These are phyloP conservation scores for Pangasius krempfi DNA, from an alignment of 2,797 vertebrate genomes.

Conservation along the genomic window DNA sequence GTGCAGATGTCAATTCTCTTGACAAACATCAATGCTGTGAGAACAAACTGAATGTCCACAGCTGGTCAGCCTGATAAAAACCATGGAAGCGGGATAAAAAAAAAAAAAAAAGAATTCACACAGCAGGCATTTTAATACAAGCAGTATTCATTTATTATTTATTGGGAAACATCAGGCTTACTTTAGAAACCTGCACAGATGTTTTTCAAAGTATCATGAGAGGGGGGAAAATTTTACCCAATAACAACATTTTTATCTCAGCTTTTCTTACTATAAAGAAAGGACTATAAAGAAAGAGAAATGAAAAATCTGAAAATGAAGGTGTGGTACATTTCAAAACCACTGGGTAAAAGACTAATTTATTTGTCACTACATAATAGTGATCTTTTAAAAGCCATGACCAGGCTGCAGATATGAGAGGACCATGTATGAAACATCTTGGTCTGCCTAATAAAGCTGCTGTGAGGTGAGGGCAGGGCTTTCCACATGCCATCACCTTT, in stretches of 20 bases:
- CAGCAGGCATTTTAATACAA: neutral
- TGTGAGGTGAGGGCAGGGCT: conserved; percentile 1
- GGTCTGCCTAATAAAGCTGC: neutral
- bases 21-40: conserved; percentile 49
- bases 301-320: neutral
- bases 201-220: neutral
- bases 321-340: neutral
- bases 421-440: neutral
- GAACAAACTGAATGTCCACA: conserved; percentile 46
- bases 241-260: neutral
- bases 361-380: neutral
- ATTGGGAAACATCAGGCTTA: neutral
- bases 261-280: neutral
- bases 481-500: conserved; percentile 25
- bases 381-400: neutral
- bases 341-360: neutral
- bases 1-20: conserved; percentile 60
- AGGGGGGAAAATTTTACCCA: neutral
- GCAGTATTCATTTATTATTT: conserved; percentile 29
- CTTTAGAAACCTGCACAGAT: neutral
- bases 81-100: neutral
- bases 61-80: conserved; percentile 18
- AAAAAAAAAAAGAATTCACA: neutral
- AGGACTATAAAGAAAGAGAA: neutral
- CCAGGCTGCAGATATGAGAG: neutral